Base-by-base conservation (phyloP, 2,888 invertebrate genomes). In the Tetropium fuscum region DNA sequence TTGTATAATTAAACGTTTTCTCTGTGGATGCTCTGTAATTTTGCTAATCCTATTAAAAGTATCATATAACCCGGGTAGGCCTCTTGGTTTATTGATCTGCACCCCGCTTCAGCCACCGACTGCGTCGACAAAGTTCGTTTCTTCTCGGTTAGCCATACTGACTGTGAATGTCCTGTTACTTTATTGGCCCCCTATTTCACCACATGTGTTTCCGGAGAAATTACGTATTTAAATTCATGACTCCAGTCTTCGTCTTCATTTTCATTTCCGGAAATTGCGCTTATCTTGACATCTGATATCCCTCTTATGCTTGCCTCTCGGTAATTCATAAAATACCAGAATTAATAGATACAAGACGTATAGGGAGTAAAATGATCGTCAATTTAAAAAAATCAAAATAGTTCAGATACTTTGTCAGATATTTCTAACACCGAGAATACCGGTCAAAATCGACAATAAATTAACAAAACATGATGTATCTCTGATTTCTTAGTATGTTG, bases 1-100 rank as follows among this genome's bases (percentile, higher is more conserved):
- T 68, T 73, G 71, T 73, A 67, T 67, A 74, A 78, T 79, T 78
- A 78, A 78, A 77, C 75, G 78, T 76, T 78, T 74, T 74, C 75
- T 73, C 72, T 73, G 70, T 70, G 73, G 78, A 77, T 77, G 78
- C 78, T 74, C 77, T 75, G 79, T 80, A 80, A 80, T 81, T 80
- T 80, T 74, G 78, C 73, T 81, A 80, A 81, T 80, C 80, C 80
- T 75, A 80, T 81, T 80, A 81, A 79, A 80, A 79, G 81, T 80
- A 81, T 81, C 81, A 76, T 75, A 79, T 80, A 79, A 78, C 81
- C 77, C 73, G 75, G 76, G 78, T 77, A 77, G 77, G 77, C 78
- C 78, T 78, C 75, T 77, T 77, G 75, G 76, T 72, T 75, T 78
- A 79, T 80, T 78, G 80, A 80, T 79, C 79, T 59, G 60, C 74